Evolutionary conservation across 64 coral and sea anemone genomes (phyloP), one percentile per base, ranked within the genome.

Genomic region (Dendrophyllia cribrosa): DNA sequence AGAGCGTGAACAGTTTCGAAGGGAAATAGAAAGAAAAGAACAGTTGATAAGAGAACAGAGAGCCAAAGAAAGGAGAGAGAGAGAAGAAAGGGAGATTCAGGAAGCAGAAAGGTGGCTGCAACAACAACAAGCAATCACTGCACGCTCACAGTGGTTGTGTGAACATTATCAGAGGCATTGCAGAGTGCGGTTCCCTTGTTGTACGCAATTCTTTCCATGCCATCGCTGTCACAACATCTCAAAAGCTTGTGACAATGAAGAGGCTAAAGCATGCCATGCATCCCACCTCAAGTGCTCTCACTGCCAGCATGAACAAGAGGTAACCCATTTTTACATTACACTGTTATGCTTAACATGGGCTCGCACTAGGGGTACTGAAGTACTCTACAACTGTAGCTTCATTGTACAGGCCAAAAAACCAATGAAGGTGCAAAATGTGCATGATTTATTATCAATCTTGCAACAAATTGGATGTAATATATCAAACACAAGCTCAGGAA

Each of bases 211-310:
- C 79, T 90, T 67, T 68, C 51, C 70, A 7, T 95, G 93, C 59
- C 93, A 95, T 86, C 88, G 88, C 13, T 95, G 93, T 43, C 93
- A 95, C 47, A 90, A 95, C 51, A 70, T 66, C 58, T 76, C 81
- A 2, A 88, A 83, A 46, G 16, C 21, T 3, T 90, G 93, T 23
- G 15, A 70, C 4, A 51, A 78, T 58, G 74, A 68, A 7, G 63
- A 90, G 6, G 64, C 46, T 59, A 81, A 84, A n/a, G 86, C 92
- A 11, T 58, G 70, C 0, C 51, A 94, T 47, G 77, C 58, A 4
- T 87, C 61, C 2, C 71, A 86, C 13, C 52, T 93, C 0, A 25
- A 63, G 50, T 93, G 91, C 23, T 43, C 9, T 20, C 22, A 13
- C n/a, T 94, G 92, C 52, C 6, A 48, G 5, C 59, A 22, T 51